Base-by-base conservation (phyloP, 1,140 invertebrate species). In the Latrodectus geometricus region DNA sequence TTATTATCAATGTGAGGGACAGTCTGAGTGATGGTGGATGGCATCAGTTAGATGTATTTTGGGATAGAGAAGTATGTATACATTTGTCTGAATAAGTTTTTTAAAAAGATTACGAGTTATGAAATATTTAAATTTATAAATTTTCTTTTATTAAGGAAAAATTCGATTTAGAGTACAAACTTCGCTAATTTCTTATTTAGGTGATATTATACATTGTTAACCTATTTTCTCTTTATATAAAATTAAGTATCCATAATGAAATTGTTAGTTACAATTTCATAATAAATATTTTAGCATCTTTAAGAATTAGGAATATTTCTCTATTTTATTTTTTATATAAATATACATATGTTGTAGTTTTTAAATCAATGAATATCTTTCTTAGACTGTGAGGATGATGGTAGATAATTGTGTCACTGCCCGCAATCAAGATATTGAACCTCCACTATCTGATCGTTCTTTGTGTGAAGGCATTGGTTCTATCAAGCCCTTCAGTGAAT, bases 31-130 rank as follows among this genome's bases (percentile, higher is more conserved):
- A 99, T 91, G 97, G 97, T 3, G 96, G 97, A 90, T 99, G 98
- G 98, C 98, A 99, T 92, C 93, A 96, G 86, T 92, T 99, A 74
- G 97, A 99, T 91, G 94, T 99, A 81, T 98, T 98, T 90, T 98
- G 97, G 95, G 95, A 97, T 89, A 97, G 96, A 15, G 97, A 97
- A 92, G 94, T 94, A 88, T 88, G 9, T 72, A 17, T 72, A 17
- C 4, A 72, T 14, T 72, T 72, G 2, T 21, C 2, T 20, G 4
- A 72, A 12, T 21, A 65, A 65, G 14, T 65, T 9, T 11, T 65
- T 65, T 11, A 17, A 9, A 65, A 65, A 9, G 9, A 65, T 11
- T 17, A 65, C 56, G 17, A 11, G 56, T 17, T 11, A 65, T 65
- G 56, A 14, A 14, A 3, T 65, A 65, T 65, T 7, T 4, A 65